Conservation (phyloP, 2,797 vertebrate genomes). For the Falco biarmicus region DNA sequence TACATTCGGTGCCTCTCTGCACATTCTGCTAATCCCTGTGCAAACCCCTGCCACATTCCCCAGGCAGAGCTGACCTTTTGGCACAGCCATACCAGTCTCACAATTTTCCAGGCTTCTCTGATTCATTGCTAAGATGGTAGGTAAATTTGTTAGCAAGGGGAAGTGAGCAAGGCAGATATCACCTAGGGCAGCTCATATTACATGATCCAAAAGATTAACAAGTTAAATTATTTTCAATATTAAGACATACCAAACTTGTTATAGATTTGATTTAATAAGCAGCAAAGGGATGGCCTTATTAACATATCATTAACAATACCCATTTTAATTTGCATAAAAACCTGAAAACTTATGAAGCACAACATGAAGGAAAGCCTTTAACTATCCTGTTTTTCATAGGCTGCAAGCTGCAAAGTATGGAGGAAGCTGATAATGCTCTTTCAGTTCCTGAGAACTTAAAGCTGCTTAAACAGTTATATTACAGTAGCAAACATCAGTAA, state of each 20-base stretch:
- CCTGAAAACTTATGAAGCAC: background rate
- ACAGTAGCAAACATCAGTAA: background rate
- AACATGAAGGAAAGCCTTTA: background rate
- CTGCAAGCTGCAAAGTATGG: background rate
- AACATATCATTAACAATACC: background rate
- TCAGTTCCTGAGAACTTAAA: constrained; percentile 3
- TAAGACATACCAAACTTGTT: background rate
- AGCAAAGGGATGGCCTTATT: background rate
- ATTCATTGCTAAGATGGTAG: background rate
- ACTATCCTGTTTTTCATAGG: background rate
- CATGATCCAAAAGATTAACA: background rate
- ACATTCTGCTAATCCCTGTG: background rate
- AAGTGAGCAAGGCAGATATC: background rate
- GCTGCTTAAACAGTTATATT: background rate
- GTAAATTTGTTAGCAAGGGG: background rate
- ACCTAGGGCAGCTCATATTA: background rate
- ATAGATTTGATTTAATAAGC: background rate
- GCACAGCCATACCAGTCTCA: background rate
- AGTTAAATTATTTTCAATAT: background rate
- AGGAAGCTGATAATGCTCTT: constrained; percentile 45
- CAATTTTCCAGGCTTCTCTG: background rate
- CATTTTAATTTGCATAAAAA: background rate
- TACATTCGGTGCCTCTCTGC: background rate
- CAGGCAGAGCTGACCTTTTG: background rate
- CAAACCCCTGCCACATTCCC: background rate